These are phyloP conservation scores for Melipona bicolor DNA, from an alignment of 2,888 invertebrate genomes.

Conservation along the genomic window DNA sequence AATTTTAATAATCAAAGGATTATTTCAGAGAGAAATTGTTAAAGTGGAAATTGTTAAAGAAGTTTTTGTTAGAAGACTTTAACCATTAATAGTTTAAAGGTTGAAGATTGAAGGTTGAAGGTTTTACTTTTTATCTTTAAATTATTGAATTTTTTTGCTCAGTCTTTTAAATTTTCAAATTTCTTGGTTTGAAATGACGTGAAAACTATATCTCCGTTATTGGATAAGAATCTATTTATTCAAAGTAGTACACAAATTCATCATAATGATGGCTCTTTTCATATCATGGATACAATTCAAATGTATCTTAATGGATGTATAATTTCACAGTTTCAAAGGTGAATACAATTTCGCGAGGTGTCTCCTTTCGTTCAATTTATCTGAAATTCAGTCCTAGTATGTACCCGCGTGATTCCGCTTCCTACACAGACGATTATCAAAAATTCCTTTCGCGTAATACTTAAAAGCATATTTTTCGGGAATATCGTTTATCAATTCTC, in stretches of 20 bases:
- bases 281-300: background rate
- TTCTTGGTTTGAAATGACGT: too few relatives aligned
- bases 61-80: background rate
- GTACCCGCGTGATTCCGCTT: background rate
- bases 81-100: background rate
- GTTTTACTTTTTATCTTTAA: background rate
- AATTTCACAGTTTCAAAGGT: background rate
- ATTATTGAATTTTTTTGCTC: background rate
- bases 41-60: background rate
- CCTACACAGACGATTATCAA: background rate
- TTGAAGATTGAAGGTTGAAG: background rate
- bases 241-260: background rate
- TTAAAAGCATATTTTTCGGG: background rate
- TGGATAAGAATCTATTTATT: background rate
- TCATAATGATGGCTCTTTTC: background rate
- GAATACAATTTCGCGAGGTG: background rate
- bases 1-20: background rate
- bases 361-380: conserved; percentile 14
- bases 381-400: background rate
- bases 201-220: too few relatives aligned
- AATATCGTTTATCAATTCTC: conserved; percentile 13
- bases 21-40: too few relatives aligned
- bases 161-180: background rate
- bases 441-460: conserved; percentile 1
- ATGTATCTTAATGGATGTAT: conserved; percentile 3